A percentile compares a stretch with the other conserved stretches of the same genome.
Conservation (phyloP, 2,888 invertebrate genomes). For the Branchellion lobata region DNA sequence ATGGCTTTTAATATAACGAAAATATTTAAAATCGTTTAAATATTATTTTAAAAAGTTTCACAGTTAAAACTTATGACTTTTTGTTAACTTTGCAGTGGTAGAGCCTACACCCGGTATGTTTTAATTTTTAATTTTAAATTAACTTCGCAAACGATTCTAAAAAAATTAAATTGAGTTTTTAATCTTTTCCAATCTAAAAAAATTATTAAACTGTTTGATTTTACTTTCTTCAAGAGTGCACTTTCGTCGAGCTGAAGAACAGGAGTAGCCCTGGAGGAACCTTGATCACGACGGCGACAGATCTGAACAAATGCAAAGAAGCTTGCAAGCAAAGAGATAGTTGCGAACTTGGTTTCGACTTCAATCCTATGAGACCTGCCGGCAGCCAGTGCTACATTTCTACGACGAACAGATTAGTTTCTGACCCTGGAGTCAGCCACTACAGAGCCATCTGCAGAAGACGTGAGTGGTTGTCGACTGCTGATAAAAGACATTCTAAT, state of each 20-base stretch:
- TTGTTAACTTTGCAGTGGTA: too few species aligned
- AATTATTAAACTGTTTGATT: background rate
- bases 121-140: too few species aligned
- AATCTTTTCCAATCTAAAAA: background rate
- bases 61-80: too few species aligned
- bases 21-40: background rate
- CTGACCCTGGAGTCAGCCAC: constrained; percentile 1
- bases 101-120: too few species aligned
- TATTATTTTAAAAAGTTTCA: too few species aligned
- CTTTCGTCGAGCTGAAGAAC: background rate
- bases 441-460: background rate
- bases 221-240: background rate
- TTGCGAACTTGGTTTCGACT: background rate
- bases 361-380: background rate
- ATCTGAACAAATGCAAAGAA: background rate
- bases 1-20: background rate
- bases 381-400: constrained; percentile 5
- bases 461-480: background rate
- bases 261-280: background rate
- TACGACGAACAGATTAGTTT: background rate
- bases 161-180: background rate
- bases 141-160: too few species aligned
- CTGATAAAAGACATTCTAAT: too few species aligned
- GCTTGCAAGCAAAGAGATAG: background rate
- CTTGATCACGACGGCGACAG: background rate